Conservation (phyloP, 2,888 invertebrate species). For the Tenthredo amoena region DNA sequence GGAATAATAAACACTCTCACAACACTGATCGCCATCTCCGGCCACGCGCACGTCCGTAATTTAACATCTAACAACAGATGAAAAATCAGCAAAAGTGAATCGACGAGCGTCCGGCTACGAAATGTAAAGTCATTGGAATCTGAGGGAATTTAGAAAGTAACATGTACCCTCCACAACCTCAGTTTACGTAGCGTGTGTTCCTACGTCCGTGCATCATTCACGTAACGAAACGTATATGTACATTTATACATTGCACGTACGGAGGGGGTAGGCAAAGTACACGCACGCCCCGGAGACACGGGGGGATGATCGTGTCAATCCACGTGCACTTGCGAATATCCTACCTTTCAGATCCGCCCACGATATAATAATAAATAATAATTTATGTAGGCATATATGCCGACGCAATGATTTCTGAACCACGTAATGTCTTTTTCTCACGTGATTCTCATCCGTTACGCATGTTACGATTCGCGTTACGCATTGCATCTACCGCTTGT, state of each 20-base stretch:
- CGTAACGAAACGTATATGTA: constrained; percentile 1
- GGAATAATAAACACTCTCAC: constrained; percentile 65
- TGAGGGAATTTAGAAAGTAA: constrained; percentile 74
- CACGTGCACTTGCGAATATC: neutral
- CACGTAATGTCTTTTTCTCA: constrained; percentile 11
- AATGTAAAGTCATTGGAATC: constrained; percentile 69
- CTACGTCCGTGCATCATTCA: constrained; percentile 32
- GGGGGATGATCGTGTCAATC: constrained; percentile 41
- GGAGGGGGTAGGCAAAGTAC: neutral
- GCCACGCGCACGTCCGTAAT: constrained; percentile 71
- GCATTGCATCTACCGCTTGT: neutral
- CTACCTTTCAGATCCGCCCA: neutral
- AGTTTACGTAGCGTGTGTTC: constrained; percentile 34
- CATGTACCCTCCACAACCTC: constrained; percentile 54
- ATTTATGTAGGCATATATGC: neutral
- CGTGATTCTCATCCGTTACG: constrained; percentile 20
- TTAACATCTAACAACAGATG: constrained; percentile 72
- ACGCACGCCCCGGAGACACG: constrained; percentile 50
- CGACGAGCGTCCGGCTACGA: constrained; percentile 68
- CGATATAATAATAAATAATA: neutral
- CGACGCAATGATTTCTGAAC: constrained; percentile 18
- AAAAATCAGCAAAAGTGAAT: constrained; percentile 72
- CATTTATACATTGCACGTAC: neutral
- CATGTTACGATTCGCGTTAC: constrained; percentile 24
- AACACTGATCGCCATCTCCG: constrained; percentile 76